Percentiles rank a stretch among this genome's conserved stretches.
These are phyloP conservation scores for Amniataba percoides DNA, from an alignment of 2,797 vertebrate species.

Conservation along the genomic window DNA sequence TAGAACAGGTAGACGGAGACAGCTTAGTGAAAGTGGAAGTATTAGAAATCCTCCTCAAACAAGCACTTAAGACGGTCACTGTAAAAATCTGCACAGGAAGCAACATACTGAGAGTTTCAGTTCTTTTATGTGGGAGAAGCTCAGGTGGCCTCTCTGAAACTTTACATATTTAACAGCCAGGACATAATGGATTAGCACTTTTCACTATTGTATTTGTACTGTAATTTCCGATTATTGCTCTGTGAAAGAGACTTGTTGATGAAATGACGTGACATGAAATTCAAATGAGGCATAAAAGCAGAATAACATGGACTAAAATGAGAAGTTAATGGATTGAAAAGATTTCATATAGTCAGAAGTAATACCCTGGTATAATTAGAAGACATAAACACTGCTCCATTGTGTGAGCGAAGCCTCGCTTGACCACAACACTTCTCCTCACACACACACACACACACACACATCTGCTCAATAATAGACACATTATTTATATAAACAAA, in stretches of 20 bases:
- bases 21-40: neutral
- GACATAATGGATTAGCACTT: conserved; percentile 6
- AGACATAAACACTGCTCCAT: conserved; percentile 13
- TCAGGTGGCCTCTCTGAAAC: neutral
- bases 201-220: neutral
- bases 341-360: neutral
- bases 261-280: neutral
- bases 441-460: conserved; percentile 31
- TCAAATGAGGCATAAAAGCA: neutral
- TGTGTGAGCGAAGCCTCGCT: conserved; percentile 43
- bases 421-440: conserved; percentile 19
- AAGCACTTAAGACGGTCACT: conserved; percentile 3
- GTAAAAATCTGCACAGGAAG: conserved; percentile 24
- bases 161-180: conserved; percentile 11
- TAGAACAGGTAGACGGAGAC: conserved; percentile 1
- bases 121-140: conserved; percentile 15
- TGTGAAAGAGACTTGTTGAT: neutral
- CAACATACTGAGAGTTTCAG: neutral
- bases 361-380: conserved; percentile 17
- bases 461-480: conserved; percentile 43
- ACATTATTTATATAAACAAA: conserved; percentile 67
- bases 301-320: neutral
- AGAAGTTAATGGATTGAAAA: neutral
- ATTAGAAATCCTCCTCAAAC: conserved; percentile 22
- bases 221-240: neutral